Conservation (phyloP, 2,888 invertebrate species). For the Steromphala cineraria region DNA sequence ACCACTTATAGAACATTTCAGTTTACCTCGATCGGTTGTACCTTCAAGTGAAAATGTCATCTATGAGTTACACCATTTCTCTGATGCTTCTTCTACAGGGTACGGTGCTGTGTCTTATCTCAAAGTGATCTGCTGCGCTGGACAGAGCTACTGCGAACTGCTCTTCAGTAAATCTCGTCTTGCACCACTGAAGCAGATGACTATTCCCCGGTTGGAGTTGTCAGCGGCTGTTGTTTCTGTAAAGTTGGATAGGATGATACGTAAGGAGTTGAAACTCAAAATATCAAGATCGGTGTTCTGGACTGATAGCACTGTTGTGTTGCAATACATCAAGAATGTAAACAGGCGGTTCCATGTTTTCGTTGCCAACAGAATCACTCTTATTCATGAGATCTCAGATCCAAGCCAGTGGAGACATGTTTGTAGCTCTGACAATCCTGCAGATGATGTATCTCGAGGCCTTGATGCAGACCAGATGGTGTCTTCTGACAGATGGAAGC, state of each 20-base stretch:
- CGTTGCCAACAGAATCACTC: too few species aligned
- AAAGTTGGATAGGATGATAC: not conserved
- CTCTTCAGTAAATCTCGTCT: not conserved
- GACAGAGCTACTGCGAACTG: not conserved
- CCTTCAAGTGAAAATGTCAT: not conserved
- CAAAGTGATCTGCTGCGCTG: not conserved
- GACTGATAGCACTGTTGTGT: conserved; percentile 23
- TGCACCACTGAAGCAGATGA: conserved; percentile 3
- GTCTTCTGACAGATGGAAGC: conserved; percentile 22
- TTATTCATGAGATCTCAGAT: not conserved
- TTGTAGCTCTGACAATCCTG: conserved; percentile 31
- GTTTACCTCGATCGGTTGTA: too few species aligned
- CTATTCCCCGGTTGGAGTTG: conserved; percentile 5
- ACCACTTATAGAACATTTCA: not conserved
- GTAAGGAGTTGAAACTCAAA: not conserved
- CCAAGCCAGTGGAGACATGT: conserved; percentile 38
- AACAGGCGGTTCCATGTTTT: not conserved
- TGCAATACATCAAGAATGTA: conserved; percentile 18
- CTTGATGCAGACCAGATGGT: conserved; percentile 19
- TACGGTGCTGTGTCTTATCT: conserved; percentile 9
- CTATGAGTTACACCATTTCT: conserved; percentile 12
- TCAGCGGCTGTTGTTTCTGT: conserved; percentile 8
- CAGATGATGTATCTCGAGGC: conserved; percentile 38
- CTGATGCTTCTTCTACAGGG: not conserved
- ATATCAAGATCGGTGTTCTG: conserved; percentile 7